These are phyloP conservation scores for Dreissena polymorpha DNA, from an alignment of 1,140 invertebrate species.

Conservation along the genomic window DNA sequence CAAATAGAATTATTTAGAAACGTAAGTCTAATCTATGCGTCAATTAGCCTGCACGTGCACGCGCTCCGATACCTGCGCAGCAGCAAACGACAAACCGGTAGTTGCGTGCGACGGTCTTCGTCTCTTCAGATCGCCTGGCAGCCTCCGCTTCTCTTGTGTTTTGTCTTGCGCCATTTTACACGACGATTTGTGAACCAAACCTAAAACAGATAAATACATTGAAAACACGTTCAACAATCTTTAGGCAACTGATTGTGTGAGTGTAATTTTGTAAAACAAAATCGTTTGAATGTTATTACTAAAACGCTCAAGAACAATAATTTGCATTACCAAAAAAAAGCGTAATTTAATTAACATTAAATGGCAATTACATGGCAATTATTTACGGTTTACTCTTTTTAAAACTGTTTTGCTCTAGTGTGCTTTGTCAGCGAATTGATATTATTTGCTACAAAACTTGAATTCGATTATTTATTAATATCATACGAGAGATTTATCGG, in stretches of 20 bases:
- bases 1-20: too few species aligned
- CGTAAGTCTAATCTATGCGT: too few species aligned
- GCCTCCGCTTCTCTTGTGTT: constrained; percentile 90
- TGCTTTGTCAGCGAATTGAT: too few species aligned
- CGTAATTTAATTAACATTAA: not conserved
- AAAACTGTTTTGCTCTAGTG: too few species aligned
- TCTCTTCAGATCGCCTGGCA: constrained; percentile 56
- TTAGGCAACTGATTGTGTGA: too few species aligned
- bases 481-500: too few species aligned
- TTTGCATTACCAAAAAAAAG: not conserved
- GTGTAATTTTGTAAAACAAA: too few species aligned
- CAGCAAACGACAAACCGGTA: not conserved
- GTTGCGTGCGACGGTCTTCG: constrained; percentile 5
- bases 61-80: not conserved
- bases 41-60: not conserved
- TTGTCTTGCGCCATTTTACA: constrained; percentile 98
- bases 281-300: too few species aligned
- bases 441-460: too few species aligned
- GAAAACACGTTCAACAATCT: constrained; percentile 9
- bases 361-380: not conserved
- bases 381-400: not conserved
- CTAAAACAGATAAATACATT: constrained; percentile 81
- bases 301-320: not conserved
- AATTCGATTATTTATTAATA: too few species aligned
- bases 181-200: constrained; percentile 96